These are phyloP conservation scores for Harpegnathos saltator DNA, from an alignment of 1,140 invertebrate genomes.

Conservation along the genomic window DNA sequence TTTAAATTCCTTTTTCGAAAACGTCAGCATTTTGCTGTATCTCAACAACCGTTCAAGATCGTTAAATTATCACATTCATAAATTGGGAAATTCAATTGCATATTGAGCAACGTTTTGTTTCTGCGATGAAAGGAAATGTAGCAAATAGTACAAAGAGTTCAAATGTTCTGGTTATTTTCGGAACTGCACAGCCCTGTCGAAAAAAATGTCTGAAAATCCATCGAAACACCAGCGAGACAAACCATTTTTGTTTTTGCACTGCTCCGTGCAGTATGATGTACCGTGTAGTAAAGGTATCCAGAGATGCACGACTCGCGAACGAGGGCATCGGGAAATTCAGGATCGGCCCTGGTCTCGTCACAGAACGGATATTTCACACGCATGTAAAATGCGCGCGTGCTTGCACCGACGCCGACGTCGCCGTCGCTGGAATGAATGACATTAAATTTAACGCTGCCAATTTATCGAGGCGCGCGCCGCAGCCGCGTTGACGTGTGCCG, in stretches of 20 bases:
- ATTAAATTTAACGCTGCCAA: slow-evolving; percentile 82
- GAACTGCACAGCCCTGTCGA: not conserved
- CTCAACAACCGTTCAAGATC: not conserved
- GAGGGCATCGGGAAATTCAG: not conserved
- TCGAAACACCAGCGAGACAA: not conserved
- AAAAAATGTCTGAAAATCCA: not conserved
- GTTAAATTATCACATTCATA: not conserved
- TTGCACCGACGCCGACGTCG: slow-evolving; percentile 29
- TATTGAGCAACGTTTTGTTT: not conserved
- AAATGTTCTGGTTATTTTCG: not conserved
- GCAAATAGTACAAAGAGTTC: not conserved
- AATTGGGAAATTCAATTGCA: not conserved
- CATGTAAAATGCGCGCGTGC: slow-evolving; percentile 20
- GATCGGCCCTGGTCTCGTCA: slow-evolving; percentile 26
- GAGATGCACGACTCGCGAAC: not conserved
- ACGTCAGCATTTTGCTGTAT: not conserved
- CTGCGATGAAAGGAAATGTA: too few relatives aligned
- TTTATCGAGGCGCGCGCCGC: slow-evolving; percentile 78
- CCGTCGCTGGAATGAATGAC: slow-evolving; percentile 77
- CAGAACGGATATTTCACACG: slow-evolving; percentile 17
- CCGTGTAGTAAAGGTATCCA: too few relatives aligned
- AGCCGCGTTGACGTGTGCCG: slow-evolving; percentile 56
- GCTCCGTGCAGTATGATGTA: not conserved
- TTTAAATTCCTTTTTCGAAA: slow-evolving; percentile 9
- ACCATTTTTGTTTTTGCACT: not conserved